A percentile compares a stretch with the other conserved stretches of the same genome.
These are phyloP conservation scores for Brachypterus glaber DNA, from an alignment of 2,888 invertebrate genomes.

Conservation along the genomic window DNA sequence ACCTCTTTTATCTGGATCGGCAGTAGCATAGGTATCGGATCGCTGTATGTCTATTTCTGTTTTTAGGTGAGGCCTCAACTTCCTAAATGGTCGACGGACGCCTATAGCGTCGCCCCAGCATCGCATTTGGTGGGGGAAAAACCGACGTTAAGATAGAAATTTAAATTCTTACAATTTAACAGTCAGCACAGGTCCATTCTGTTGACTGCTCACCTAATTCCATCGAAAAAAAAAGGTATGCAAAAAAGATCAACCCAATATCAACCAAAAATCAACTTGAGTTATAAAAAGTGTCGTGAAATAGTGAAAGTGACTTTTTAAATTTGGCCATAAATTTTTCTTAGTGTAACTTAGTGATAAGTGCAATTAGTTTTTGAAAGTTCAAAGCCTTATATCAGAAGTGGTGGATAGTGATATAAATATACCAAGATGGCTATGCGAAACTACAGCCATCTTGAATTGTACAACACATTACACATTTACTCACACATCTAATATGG, in stretches of 20 bases:
- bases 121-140: slow-evolving; percentile 16
- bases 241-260: too few relatives aligned
- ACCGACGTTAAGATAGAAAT: slow-evolving; percentile 14
- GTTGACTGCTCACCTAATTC: slow-evolving; percentile 46
- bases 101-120: slow-evolving; percentile 13
- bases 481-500: too few relatives aligned
- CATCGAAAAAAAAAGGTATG: slow-evolving; percentile 37
- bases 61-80: slow-evolving; percentile 7
- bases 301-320: slow-evolving; percentile 4
- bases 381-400: too few relatives aligned
- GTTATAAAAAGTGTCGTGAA: slow-evolving; percentile 17
- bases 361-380: too few relatives aligned
- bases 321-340: slow-evolving; percentile 5
- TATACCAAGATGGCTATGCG: too few relatives aligned
- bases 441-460: too few relatives aligned
- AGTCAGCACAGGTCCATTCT: slow-evolving; percentile 51
- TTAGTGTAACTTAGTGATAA: too few relatives aligned
- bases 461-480: too few relatives aligned
- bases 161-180: slow-evolving; percentile 28
- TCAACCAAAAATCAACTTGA: too few relatives aligned
- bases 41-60: slow-evolving; percentile 5
- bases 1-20: too few relatives aligned
- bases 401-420: too few relatives aligned
- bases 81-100: slow-evolving; percentile 18
- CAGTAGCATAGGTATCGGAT: slow-evolving; percentile 6